Conservation (phyloP, 1,140 invertebrate genomes). For the Drosophila azteca region DNA sequence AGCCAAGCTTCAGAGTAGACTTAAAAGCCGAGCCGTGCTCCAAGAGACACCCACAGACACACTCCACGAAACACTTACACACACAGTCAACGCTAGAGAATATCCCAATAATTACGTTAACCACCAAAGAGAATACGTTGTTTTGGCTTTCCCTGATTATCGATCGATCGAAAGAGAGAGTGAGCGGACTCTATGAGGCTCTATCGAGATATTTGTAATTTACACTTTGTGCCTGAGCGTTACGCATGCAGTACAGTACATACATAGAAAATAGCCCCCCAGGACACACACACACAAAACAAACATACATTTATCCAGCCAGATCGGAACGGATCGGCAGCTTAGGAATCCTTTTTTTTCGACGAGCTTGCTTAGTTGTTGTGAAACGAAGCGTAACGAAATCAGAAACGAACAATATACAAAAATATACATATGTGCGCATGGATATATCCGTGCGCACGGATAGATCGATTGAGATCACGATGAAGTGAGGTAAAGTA, state of each 20-base stretch:
- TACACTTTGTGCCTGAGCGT: slow-evolving; percentile 82
- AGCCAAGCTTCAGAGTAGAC: slow-evolving; percentile 57
- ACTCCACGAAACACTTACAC: slow-evolving; percentile 17
- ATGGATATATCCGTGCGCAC: slow-evolving; percentile 10
- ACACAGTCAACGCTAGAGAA: not conserved
- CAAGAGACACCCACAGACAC: slow-evolving; percentile 44
- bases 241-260: slow-evolving; percentile 57
- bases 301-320: slow-evolving; percentile 42
- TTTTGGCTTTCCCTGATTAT: no score
- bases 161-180: no score
- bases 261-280: no score
- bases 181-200: no score
- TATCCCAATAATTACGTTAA: not conserved
- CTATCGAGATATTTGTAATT: slow-evolving; percentile 75
- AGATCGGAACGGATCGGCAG: slow-evolving; percentile 32
- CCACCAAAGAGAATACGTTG: no score
- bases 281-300: not conserved
- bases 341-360: slow-evolving; percentile 56
- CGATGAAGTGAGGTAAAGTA: slow-evolving; percentile 36
- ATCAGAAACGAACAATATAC: slow-evolving; percentile 37
- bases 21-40: slow-evolving; percentile 67
- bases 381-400: slow-evolving; percentile 35
- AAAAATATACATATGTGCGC: slow-evolving; percentile 46
- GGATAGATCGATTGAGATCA: no score
- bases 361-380: slow-evolving; percentile 81